These are phyloP conservation scores for Imbricaverruca yamaguchii DNA, from an alignment of 2,888 invertebrate genomes.

Conservation along the genomic window DNA sequence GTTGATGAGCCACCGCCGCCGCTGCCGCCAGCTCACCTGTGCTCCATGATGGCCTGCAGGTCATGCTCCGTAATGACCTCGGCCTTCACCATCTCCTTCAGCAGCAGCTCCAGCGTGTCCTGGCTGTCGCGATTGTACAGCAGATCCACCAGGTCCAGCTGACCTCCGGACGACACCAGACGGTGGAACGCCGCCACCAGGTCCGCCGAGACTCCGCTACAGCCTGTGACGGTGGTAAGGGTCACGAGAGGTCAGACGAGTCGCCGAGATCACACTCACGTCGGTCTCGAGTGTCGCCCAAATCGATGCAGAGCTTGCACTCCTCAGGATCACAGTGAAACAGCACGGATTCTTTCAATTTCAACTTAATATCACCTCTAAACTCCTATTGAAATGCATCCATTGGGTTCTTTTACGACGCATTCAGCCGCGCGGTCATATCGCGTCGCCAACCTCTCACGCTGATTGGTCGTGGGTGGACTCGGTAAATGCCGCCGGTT, in stretches of 20 bases:
- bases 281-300: no score
- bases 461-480: no score
- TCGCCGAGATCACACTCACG: no score
- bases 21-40: background rate
- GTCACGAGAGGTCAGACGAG: background rate
- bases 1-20: background rate
- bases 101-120: conserved; percentile 20
- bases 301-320: no score
- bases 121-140: conserved; percentile 4
- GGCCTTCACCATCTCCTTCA: background rate
- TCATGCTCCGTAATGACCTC: background rate
- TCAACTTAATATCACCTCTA: no score
- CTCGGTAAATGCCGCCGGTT: no score
- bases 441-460: no score
- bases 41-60: conserved; percentile 3
- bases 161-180: background rate
- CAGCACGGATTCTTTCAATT: no score
- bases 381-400: no score
- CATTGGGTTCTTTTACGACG: no score
- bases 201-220: background rate
- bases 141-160: conserved; percentile 12
- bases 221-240: background rate
- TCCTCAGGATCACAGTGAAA: no score
- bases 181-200: background rate
- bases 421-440: no score